Evolutionary conservation across 1,140 invertebrate species (phyloP).

Genomic region (Stegodyphus mimosarum): DNA sequence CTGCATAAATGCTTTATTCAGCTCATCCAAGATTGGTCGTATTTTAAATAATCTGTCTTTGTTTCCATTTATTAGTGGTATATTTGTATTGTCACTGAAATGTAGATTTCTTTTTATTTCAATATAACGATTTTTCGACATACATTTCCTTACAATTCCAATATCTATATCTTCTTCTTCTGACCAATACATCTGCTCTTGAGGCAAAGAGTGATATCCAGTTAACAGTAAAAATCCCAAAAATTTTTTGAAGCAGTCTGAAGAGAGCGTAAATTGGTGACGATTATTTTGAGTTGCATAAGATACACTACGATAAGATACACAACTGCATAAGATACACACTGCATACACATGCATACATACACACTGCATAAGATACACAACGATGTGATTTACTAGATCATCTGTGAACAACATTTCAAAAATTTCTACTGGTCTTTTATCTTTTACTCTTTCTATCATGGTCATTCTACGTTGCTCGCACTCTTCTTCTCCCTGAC

Average conservation of each 20-base stretch:
- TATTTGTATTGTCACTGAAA: too few species aligned
- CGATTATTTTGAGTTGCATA: conserved; percentile 35
- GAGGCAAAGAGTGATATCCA: conserved; percentile 35
- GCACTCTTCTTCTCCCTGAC: conserved; percentile 10
- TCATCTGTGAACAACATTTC: neutral
- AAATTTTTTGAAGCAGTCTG: conserved; percentile 34
- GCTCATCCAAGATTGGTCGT: conserved; percentile 15
- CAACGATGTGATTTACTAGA: conserved; percentile 32
- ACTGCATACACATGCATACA: too few species aligned
- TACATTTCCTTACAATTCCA: conserved; percentile 38
- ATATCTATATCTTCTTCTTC: conserved; percentile 40
- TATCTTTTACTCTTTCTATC: conserved; percentile 11
- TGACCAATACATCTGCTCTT: conserved; percentile 39
- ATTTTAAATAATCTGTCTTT: conserved; percentile 20
- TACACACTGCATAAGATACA: too few species aligned
- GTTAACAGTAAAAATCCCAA: conserved; percentile 40
- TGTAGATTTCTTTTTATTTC: conserved; percentile 36
- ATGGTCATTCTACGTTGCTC: conserved; percentile 14
- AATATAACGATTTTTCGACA: conserved; percentile 40
- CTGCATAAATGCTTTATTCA: conserved; percentile 33
- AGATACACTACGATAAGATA: too few species aligned
- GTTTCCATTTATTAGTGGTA: conserved; percentile 19
- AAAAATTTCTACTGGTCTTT: conserved; percentile 3
- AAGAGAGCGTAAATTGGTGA: conserved; percentile 39
- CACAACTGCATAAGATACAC: too few species aligned